Evolutionary conservation across 2,888 invertebrate species (phyloP), one percentile per base, ranked within the genome.

Genomic region (Argynnis bischoffii): DNA sequence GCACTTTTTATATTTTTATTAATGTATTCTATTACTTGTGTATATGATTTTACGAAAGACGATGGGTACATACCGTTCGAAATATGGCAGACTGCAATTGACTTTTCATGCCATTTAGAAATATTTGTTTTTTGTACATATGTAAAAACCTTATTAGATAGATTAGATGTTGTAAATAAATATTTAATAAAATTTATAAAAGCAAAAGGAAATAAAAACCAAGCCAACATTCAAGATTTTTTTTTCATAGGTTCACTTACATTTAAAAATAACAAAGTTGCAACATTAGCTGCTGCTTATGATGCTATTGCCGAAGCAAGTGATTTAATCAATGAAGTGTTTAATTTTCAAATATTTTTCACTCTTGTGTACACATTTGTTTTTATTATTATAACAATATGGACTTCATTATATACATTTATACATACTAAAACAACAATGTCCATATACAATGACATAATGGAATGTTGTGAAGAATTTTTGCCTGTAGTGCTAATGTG

Each of bases 261-360:
- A 3, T 18, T 35, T 51, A 60, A 51, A 47, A 69, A 66, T 31
- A 63, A 50, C 21, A 55, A 71, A 66, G 67, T 31, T 67, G 72
- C 3, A 69, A 81, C 18, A 82, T 79, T 69, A 76, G 75, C 79
- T 6, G 75, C 67, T 50, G 80, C 79, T 46, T 72, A 63, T 55
- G 55, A 66, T 16, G 55, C 26, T 21, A 64, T 71, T 47, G 69
- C 70, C 8, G 82, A 81, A 46, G 77, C 79, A 31, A 81, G 82
- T 68, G 66, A 50, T 8, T 72, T 82, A 60, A 78, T 88, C 18
- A 90, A 88, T 63, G 73, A 80, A 41, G 75, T 83, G 13, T 89
- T 83, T 67, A 86, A 87, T 69, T 86, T 83, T 26, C 84, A 85
- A 74, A 83, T 88, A 21, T 83, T 89, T 31, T n/a, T 60, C 13